Base-by-base conservation (phyloP, 1,140 invertebrate species). In the Ceratitis capitata region DNA sequence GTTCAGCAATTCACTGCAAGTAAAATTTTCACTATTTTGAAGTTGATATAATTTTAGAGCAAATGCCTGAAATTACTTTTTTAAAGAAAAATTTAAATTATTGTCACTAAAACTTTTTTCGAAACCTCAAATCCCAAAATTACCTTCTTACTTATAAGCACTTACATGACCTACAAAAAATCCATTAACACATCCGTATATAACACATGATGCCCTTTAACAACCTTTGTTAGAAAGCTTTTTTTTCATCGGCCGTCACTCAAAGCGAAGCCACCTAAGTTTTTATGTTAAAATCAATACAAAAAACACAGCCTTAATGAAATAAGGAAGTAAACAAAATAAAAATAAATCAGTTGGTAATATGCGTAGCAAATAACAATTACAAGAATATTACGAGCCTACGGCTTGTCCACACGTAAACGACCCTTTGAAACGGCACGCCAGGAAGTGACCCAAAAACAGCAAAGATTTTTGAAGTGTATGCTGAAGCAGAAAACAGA, bases 41-140 rank as follows among this genome's bases (percentile, higher is more conserved):
- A 39, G 64, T 69, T 42, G 64, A 29, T 39, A 69, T 74, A 74
- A 39, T 74, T n/a, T 74, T 74, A 74, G 35, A n/a, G 35, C 51
- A 53, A 53, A 53, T 3, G n/a, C 49, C 16, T 5, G n/a, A 5
- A 42, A 3, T 14, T 5, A 35, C 19, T 56, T 56, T 56, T 56
- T 56, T 19, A n/a, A 19, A 19, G 10, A 16, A 26, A 69, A 19
- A 69, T 69, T 69, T 42, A 3, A 19, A 0, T 69, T 69, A n/a
- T n/a, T n/a, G n/a, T n/a, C n/a, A 3, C 29, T 39, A 69, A 35
- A 69, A 35, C n/a, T 69, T 61, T 32, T 39, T 35, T 19, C 14
- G 61, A 12, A 69, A 69, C 16, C 61, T 39, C 32, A 69, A 42
- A 39, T 16, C 23, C 5, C 2, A 51, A 2, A 51, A 3, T 51